Base-by-base conservation (phyloP, 2,888 invertebrate genomes). In the Rugalucina vietnamica region DNA sequence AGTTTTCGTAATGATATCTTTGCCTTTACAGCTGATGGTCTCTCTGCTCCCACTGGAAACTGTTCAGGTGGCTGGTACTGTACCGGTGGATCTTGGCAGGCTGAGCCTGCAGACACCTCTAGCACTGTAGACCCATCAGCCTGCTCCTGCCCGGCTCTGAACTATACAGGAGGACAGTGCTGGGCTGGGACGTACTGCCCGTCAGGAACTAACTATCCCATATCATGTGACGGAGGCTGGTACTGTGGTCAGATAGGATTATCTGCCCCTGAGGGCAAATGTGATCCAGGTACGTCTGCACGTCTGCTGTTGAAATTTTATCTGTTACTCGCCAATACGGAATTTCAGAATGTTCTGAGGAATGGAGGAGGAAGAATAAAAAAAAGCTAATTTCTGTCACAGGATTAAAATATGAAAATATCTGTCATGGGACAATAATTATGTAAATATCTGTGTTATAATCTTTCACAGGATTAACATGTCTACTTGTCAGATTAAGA, bases 171-270 rank as follows among this genome's bases (percentile, higher is more conserved):
- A 10, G 94, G 94, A 10, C 85, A 91, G 72, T 94, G 94, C 87
- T 93, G 93, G 93, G 93, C 93, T 10, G 94, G 94, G 1, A 92
- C 93, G 5, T 94, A 92, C 88, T 94, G 94, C 82, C 93, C 93
- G 1, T 75, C 77, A 34, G 94, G 94, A 0, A 69, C 91, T n/a
- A 77, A 81, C 71, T 93, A 93, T 79, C 94, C 94, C 0, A 81
- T 92, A 27, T 70, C 83, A 32, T 94, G 94, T 88, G 89, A 90
- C n/a, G 90, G 88, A 14, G 94, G 94, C 1, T 86, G 74, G 74
- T 94, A 93, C 89, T 94, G 94, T 84, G 84, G 88, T 70, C 83
- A 88, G 43, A 91, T 84, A 75, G 94, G 92, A 14, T 88, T 94
- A 36, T 57, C 90, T 18, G 49, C 85, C 18, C 94, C 94, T 14